Percentiles rank a stretch among this genome's conserved stretches.
Evolutionary conservation across 2,888 invertebrate species (phyloP).

Genomic region (Amphipyra tragopoginis): DNA sequence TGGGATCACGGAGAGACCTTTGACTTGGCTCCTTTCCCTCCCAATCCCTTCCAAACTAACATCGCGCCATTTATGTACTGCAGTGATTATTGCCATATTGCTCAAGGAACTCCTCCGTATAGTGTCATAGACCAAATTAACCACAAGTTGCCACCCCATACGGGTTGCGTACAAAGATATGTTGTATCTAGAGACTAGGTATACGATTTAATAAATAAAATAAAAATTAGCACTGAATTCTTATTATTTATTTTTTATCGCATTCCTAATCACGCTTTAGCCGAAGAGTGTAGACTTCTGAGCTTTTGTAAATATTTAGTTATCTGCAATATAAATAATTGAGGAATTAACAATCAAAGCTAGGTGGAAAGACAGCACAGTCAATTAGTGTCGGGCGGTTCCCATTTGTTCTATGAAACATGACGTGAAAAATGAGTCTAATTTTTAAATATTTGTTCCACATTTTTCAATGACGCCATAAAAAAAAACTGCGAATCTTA

Average conservation of each 20-base stretch:
- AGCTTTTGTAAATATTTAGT: conserved; percentile 12
- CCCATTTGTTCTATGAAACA: too few relatives aligned
- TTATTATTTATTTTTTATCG: too few relatives aligned
- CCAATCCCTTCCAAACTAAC: conserved; percentile 84
- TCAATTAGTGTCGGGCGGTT: too few relatives aligned
- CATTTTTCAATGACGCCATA: too few relatives aligned
- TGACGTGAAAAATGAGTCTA: too few relatives aligned
- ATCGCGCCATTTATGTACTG: conserved; percentile 87
- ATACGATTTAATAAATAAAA: conserved; percentile 42
- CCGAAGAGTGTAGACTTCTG: conserved; percentile 7
- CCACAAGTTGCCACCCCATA: conserved; percentile 69
- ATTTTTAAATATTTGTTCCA: too few relatives aligned
- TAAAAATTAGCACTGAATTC: not conserved
- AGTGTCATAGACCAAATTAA: conserved; percentile 78
- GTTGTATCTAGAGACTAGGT: conserved; percentile 79
- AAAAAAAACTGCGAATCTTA: too few relatives aligned
- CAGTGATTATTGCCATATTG: conserved; percentile 84
- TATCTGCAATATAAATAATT: conserved; percentile 28
- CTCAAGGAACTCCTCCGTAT: conserved; percentile 79
- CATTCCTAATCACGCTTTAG: not conserved
- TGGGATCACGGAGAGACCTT: conserved; percentile 81
- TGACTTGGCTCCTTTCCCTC: conserved; percentile 79
- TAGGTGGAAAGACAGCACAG: not conserved
- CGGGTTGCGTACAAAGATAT: conserved; percentile 66
- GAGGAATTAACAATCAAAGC: not conserved